A percentile compares a stretch with the other conserved stretches of the same genome.
Evolutionary conservation across 2,888 invertebrate species (phyloP).

Genomic region (Leptinotarsa juncta): DNA sequence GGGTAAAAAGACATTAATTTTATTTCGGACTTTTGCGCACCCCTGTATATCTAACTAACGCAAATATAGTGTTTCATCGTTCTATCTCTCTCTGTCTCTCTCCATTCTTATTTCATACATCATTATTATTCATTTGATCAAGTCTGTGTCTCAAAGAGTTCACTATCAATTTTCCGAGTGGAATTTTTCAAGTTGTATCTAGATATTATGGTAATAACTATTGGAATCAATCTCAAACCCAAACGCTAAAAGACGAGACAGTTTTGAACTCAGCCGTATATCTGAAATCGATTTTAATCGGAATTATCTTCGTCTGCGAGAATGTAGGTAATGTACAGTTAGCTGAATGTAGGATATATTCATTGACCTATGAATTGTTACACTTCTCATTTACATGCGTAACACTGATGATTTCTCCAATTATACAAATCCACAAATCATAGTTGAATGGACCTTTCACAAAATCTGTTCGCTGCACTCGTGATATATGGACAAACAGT

Average conservation of each 20-base stretch:
- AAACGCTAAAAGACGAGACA: neutral
- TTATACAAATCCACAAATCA: constrained; percentile 26
- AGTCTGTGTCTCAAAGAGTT: too few relatives aligned
- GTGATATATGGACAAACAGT: neutral
- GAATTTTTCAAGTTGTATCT: too few relatives aligned
- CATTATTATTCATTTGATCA: too few relatives aligned
- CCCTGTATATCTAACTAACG: too few relatives aligned
- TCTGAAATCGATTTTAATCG: neutral
- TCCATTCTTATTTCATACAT: too few relatives aligned
- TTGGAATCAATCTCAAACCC: too few relatives aligned
- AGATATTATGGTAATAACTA: too few relatives aligned
- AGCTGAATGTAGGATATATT: constrained; percentile 38
- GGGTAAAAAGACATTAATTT: too few relatives aligned
- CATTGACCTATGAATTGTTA: constrained; percentile 37
- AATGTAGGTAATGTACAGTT: constrained; percentile 38
- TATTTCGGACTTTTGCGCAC: too few relatives aligned
- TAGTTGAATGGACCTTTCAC: neutral
- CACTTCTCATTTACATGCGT: constrained; percentile 26
- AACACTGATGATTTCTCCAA: constrained; percentile 33
- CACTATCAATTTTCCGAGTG: too few relatives aligned
- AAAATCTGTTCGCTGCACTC: neutral
- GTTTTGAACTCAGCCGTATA: constrained; percentile 3
- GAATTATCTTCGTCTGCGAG: constrained; percentile 8
- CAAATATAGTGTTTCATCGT: too few relatives aligned
- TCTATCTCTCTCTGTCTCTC: too few relatives aligned